These are phyloP conservation scores for Drosophila dunni DNA, from an alignment of 1,140 invertebrate genomes.

Conservation along the genomic window DNA sequence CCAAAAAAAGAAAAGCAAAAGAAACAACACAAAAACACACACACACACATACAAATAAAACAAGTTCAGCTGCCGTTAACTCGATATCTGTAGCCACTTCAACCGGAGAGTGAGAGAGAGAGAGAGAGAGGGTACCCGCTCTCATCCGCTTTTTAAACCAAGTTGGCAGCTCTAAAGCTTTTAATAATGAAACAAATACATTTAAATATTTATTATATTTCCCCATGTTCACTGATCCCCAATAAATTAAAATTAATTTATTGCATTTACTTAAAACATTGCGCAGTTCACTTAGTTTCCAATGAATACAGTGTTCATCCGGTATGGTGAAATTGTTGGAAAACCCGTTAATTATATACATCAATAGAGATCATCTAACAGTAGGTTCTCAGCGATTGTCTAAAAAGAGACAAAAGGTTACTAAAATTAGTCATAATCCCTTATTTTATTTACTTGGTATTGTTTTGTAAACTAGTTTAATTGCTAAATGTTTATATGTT, in stretches of 20 bases:
- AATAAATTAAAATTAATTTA: conserved; percentile 18
- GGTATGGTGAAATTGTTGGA: neutral
- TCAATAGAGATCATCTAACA: too few relatives aligned
- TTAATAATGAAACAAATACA: conserved; percentile 14
- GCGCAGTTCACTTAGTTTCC: conserved; percentile 3
- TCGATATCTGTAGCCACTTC: conserved; percentile 29
- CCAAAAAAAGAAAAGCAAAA: conserved; percentile 12
- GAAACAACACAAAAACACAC: conserved; percentile 10
- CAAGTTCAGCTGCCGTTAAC: conserved; percentile 73
- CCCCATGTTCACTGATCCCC: conserved; percentile 14
- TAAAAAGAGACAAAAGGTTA: neutral
- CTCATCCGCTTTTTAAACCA: conserved; percentile 2
- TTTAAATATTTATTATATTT: conserved; percentile 20
- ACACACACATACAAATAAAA: conserved; percentile 55
- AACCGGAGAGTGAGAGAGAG: conserved; percentile 1
- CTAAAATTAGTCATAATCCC: neutral
- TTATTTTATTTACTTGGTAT: neutral
- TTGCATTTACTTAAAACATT: conserved; percentile 5
- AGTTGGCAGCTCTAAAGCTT: conserved; percentile 21
- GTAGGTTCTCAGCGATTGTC: too few relatives aligned
- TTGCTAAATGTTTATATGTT: neutral
- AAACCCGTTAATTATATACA: conserved; percentile 1
- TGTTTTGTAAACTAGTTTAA: conserved; percentile 1
- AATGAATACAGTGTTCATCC: neutral
- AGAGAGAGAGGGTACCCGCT: neutral